Evolutionary conservation across 2,888 invertebrate species (phyloP).

Genomic region (Hydrotaea cyrtoneurina): DNA sequence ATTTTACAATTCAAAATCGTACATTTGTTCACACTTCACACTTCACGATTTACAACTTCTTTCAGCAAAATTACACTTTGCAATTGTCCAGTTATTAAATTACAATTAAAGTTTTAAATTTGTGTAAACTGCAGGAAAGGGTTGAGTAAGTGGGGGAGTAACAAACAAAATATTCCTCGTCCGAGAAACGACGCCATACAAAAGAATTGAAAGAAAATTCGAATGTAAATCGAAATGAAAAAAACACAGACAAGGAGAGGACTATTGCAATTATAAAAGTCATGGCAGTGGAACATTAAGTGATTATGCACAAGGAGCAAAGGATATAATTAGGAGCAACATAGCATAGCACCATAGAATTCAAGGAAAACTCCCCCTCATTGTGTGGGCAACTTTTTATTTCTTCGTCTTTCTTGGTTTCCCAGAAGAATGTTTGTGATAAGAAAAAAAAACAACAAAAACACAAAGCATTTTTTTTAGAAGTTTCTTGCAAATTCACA

Average conservation of each 20-base stretch:
- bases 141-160: neutral
- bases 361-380: neutral
- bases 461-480: neutral
- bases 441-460: neutral
- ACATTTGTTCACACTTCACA: neutral
- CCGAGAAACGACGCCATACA: neutral
- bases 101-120: neutral
- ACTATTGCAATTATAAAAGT: conserved; percentile 45
- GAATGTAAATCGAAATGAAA: neutral
- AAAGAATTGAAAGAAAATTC: neutral
- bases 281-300: conserved; percentile 50
- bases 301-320: conserved; percentile 39
- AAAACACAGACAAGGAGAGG: neutral
- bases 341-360: neutral
- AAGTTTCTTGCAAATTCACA: neutral
- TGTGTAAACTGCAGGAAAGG: neutral
- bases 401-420: neutral
- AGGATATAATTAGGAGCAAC: conserved; percentile 47
- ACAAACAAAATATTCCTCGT: too few species aligned
- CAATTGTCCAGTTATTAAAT: neutral
- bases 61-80: neutral
- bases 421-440: conserved; percentile 1
- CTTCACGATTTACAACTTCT: neutral
- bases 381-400: neutral
- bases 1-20: too few species aligned